phyloP scores from a whole-genome alignment of 2,888 invertebrate genomes.

The Hypomecis punctinalis region DNA sequence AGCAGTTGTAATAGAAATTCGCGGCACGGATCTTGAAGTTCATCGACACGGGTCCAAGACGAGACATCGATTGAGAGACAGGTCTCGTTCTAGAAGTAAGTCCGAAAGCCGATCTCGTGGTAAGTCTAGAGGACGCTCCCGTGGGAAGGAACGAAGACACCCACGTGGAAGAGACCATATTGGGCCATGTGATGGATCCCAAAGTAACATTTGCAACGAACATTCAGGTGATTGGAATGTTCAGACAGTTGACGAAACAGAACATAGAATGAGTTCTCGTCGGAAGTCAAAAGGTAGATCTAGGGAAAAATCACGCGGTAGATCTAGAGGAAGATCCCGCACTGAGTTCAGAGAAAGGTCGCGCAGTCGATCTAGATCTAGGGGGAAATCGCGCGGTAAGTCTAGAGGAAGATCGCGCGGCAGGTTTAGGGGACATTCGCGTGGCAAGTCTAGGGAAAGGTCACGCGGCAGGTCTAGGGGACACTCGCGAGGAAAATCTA shows the following conservation, averaged over 20 bases:
- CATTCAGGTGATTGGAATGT: constrained; percentile 28
- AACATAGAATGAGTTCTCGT: constrained; percentile 26
- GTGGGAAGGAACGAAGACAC: constrained; percentile 37
- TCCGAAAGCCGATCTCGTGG: constrained; percentile 37
- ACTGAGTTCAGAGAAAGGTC: constrained; percentile 7
- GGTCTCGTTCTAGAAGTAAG: constrained; percentile 28
- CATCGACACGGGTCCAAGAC: not conserved
- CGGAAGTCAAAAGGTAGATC: constrained; percentile 21
- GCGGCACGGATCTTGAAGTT: constrained; percentile 4
- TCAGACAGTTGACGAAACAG: constrained; percentile 22
- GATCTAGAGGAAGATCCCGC: constrained; percentile 29
- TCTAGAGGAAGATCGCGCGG: constrained; percentile 30
- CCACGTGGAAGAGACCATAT: constrained; percentile 1
- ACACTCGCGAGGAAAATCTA: constrained; percentile 9
- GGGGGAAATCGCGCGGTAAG: constrained; percentile 24
- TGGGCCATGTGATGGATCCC: constrained; percentile 6
- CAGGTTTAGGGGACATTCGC: constrained; percentile 3
- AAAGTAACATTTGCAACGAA: constrained; percentile 21
- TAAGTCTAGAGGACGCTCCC: constrained; percentile 37
- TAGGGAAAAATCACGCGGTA: constrained; percentile 23
- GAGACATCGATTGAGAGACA: constrained; percentile 6
- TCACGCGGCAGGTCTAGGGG: constrained; percentile 20
- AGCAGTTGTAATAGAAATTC: constrained; percentile 30
- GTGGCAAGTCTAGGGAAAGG: constrained; percentile 24
- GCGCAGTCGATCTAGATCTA: constrained; percentile 11